Conservation (phyloP, 2,797 vertebrate species). For the Ctenochaetus hawaiiensis region DNA sequence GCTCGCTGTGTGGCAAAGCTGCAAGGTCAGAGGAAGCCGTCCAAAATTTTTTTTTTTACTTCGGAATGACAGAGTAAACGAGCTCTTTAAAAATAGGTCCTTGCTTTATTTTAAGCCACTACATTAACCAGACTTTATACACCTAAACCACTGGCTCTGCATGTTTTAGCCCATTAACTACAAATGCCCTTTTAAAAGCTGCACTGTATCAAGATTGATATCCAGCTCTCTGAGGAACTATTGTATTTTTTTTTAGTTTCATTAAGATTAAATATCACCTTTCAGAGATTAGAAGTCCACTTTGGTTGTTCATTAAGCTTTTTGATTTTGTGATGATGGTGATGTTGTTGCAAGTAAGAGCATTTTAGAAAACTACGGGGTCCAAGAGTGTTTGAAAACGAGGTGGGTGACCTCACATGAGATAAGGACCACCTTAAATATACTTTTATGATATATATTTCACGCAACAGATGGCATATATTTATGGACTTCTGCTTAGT, state of each 20-base stretch:
- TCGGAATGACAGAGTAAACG: not conserved
- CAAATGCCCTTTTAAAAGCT: constrained; percentile 11
- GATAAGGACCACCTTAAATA: no score
- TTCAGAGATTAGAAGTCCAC: not conserved
- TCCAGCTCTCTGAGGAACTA: not conserved
- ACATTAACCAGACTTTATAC: constrained; percentile 3
- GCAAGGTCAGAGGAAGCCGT: constrained; percentile 48
- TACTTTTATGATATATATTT: not conserved
- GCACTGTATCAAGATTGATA: constrained; percentile 28
- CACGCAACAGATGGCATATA: not conserved
- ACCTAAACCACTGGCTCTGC: not conserved
- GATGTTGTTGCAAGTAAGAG: not conserved
- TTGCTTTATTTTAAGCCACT: constrained; percentile 1
- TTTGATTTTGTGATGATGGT: not conserved
- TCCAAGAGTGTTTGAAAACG: not conserved
- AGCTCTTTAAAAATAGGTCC: constrained; percentile 10
- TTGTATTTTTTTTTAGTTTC: constrained; percentile 23
- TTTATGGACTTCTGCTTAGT: not conserved
- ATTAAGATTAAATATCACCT: constrained; percentile 16
- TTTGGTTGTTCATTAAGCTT: not conserved
- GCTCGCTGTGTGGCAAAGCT: constrained; percentile 23
- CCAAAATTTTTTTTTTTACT: constrained; percentile 5
- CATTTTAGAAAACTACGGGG: not conserved
- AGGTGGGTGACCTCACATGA: no score
- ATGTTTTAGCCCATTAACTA: constrained; percentile 41